Evolutionary conservation across 2,888 invertebrate species (phyloP).

Genomic region (Standfussiana lucernea): DNA sequence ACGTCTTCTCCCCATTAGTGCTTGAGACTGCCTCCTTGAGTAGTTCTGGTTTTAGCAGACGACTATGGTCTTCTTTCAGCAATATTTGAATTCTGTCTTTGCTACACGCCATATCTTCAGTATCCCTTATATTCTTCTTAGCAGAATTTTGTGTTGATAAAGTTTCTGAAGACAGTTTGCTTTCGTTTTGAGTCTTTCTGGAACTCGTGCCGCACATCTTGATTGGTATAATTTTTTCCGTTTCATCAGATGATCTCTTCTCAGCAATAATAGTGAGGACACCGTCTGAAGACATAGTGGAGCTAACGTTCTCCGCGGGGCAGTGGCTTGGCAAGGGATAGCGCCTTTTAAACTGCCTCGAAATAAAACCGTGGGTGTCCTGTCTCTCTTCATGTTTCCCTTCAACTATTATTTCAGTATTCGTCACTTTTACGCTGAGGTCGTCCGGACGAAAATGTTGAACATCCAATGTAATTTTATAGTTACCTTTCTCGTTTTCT

Average conservation of each 20-base stretch:
- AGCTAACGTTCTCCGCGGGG: slow-evolving; percentile 72
- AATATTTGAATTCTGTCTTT: slow-evolving; percentile 65
- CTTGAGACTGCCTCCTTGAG: slow-evolving; percentile 60
- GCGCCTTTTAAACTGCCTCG: slow-evolving; percentile 85
- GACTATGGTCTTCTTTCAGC: slow-evolving; percentile 73
- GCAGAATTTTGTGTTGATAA: slow-evolving; percentile 47
- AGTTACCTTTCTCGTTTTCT: slow-evolving; percentile 77
- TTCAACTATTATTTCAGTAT: slow-evolving; percentile 91
- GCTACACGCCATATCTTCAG: slow-evolving; percentile 43
- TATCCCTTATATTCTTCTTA: slow-evolving; percentile 55
- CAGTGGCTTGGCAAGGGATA: slow-evolving; percentile 83
- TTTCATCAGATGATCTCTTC: slow-evolving; percentile 59
- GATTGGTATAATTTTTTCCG: slow-evolving; percentile 76
- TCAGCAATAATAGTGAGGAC: slow-evolving; percentile 73
- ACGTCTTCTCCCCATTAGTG: slow-evolving; percentile 55
- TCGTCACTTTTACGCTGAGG: slow-evolving; percentile 92
- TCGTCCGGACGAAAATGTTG: slow-evolving; percentile 93
- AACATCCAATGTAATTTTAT: slow-evolving; percentile 92
- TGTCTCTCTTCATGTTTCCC: slow-evolving; percentile 88
- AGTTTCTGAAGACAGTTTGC: slow-evolving; percentile 48
- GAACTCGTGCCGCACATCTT: slow-evolving; percentile 67
- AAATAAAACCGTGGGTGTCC: slow-evolving; percentile 86
- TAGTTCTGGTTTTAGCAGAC: slow-evolving; percentile 73
- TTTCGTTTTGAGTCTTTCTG: slow-evolving; percentile 46
- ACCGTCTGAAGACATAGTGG: slow-evolving; percentile 77